Percentiles rank a stretch among this genome's conserved stretches.
phyloP scores from a whole-genome alignment of 2,797 vertebrate species.

The Streptopelia turtur region DNA sequence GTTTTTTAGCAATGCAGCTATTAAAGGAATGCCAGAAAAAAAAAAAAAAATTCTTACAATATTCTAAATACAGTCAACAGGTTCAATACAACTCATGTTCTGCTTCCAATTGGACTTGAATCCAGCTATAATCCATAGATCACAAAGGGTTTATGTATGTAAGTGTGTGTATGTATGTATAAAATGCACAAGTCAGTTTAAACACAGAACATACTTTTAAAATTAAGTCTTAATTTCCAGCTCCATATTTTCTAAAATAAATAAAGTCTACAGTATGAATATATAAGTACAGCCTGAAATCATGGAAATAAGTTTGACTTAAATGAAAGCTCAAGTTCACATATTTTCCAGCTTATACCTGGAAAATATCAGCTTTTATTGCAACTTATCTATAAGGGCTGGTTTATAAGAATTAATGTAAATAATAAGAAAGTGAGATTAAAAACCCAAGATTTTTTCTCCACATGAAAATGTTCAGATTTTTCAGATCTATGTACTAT shows the following conservation, averaged over 20 bases:
- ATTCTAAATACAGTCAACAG: background rate
- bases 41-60: background rate
- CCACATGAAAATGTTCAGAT: conserved; percentile 73
- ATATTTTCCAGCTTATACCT: conserved; percentile 76
- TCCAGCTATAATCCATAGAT: conserved; percentile 9
- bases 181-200: conserved; percentile 42
- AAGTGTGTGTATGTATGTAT: background rate
- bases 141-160: conserved; percentile 1
- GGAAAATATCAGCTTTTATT: conserved; percentile 78
- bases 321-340: conserved; percentile 66
- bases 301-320: conserved; percentile 56
- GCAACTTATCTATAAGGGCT: conserved; percentile 70
- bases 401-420: conserved; percentile 74
- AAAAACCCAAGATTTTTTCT: conserved; percentile 72
- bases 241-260: conserved; percentile 70
- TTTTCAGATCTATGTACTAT: conserved; percentile 76
- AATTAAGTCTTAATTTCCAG: conserved; percentile 68
- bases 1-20: background rate
- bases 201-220: conserved; percentile 64
- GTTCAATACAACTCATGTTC: background rate
- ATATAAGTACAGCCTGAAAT: conserved; percentile 55
- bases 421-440: conserved; percentile 78
- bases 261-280: conserved; percentile 44
- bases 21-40: background rate
- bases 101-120: conserved; percentile 7